A percentile compares a stretch with the other conserved stretches of the same genome.
These are phyloP conservation scores for Pipra filicauda DNA, from an alignment of 2,113 vertebrate species.

Conservation along the genomic window DNA sequence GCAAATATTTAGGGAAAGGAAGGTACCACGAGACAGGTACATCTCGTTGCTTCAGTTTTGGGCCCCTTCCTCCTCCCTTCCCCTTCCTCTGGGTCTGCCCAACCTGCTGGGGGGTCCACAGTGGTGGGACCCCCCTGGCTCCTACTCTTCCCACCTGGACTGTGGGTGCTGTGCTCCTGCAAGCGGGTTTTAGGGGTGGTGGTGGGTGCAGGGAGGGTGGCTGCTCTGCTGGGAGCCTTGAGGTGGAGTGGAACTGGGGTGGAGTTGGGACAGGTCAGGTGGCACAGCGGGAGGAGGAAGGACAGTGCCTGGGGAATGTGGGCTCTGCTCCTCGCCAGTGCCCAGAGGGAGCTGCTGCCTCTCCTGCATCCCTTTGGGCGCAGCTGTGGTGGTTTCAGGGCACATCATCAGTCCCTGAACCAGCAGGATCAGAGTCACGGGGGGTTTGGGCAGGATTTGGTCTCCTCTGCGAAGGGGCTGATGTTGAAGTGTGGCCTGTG, in stretches of 20 bases:
- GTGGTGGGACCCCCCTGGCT: background rate
- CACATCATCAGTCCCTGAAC: background rate
- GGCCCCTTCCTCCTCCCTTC: background rate
- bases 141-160: background rate
- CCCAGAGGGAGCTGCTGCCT: background rate
- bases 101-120: background rate
- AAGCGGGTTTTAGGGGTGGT: background rate
- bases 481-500: accelerated
- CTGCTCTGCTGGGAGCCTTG: background rate
- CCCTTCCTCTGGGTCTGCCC: background rate
- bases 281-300: background rate
- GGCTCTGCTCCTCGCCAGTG: background rate
- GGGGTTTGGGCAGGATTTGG: background rate
- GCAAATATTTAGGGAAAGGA: background rate
- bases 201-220: background rate
- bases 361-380: background rate
- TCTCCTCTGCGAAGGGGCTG: background rate
- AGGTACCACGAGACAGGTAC: background rate
- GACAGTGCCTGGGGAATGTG: accelerated
- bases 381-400: background rate
- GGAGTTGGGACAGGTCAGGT: background rate
- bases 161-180: background rate
- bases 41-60: background rate
- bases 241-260: background rate
- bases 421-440: background rate